Base-by-base conservation (phyloP, 2,797 vertebrate genomes). In the Lepus oiostolus region DNA sequence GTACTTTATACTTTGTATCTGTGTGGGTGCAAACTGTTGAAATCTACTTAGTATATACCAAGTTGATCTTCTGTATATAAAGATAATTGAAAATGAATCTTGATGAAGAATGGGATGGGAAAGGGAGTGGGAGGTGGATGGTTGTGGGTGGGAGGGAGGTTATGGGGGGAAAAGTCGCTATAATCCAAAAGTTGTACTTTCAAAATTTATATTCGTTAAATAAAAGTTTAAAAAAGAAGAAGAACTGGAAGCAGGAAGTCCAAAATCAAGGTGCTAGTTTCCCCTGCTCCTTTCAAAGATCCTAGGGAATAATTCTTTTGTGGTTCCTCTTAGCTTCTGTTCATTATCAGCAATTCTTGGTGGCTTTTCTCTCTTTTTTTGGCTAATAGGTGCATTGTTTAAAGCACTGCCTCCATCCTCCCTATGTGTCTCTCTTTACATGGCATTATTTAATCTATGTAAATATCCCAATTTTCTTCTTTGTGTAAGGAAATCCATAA, bases 271-370 rank as follows among this genome's bases (percentile, higher is more conserved):
- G 6, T 52, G 7, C 35, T 2, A 13, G 1, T 30, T 14, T n/a
- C 10, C 6, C 21, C 0, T 4, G 4, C 0, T 65, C 4, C 21
- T 4, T 4, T 89, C 16, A 30, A 22, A 54, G n/a, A 0, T 6
- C 12, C 30, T 11, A 19, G 42, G 6, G 42, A 72, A 74, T 65
- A 32, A 0, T 12, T 3, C 13, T n/a, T n/a, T 4, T 30, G 26
- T n/a, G 19, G 0, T 11, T 54, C 17, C 63, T 14, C 32, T 32
- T 30, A 17, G 6, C 17, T 70, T 12, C 50, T 2, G 2, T 26
- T 11, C 17, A 19, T 83, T 80, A 24, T 5, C 14, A 1, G 22
- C 14, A 14, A 5, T 8, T 32, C 12, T 5, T 22, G 16, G 1
- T 81, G 11, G 14, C 19, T 58, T 58, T 58, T 58, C 19, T 58